phyloP scores from a whole-genome alignment of 1,140 invertebrate species.

The Drosophila carrolli region DNA sequence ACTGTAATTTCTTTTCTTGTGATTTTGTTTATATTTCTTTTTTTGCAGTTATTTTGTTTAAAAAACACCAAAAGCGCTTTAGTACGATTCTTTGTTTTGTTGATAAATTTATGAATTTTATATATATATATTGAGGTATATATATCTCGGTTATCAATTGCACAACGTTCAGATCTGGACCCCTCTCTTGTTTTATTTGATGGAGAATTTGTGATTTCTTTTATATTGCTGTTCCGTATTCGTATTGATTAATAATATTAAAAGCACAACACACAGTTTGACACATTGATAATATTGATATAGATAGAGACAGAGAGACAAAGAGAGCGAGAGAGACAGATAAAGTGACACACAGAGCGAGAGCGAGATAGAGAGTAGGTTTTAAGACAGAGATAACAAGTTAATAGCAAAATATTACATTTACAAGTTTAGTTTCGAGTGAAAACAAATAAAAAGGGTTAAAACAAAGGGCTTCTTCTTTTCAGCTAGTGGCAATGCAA shows the following conservation, averaged over 20 bases:
- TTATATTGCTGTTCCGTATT: slow-evolving; percentile 60
- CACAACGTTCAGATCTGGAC: slow-evolving; percentile 79
- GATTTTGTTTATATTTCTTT: slow-evolving; percentile 32
- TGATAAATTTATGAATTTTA: slow-evolving; percentile 69
- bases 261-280: slow-evolving; percentile 80
- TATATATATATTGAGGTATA: slow-evolving; percentile 36
- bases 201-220: slow-evolving; percentile 51
- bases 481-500: slow-evolving; percentile 34
- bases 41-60: slow-evolving; percentile 54
- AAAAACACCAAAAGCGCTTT: slow-evolving; percentile 81
- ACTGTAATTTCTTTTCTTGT: slow-evolving; percentile 35
- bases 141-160: slow-evolving; percentile 56
- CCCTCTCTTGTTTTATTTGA: slow-evolving; percentile 77
- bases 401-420: slow-evolving; percentile 63
- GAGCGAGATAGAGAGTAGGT: slow-evolving; percentile 30
- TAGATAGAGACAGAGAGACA: slow-evolving; percentile 41
- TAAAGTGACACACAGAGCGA: slow-evolving; percentile 41
- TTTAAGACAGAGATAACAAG: slow-evolving; percentile 58
- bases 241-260: slow-evolving; percentile 70
- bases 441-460: slow-evolving; percentile 11
- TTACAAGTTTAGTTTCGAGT: slow-evolving; percentile 37
- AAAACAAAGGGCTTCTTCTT: slow-evolving; percentile 10
- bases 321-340: slow-evolving; percentile 21
- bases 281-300: slow-evolving; percentile 63
- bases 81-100: slow-evolving; percentile 65